These are phyloP conservation scores for Tenthredo scrophulariae DNA, from an alignment of 2,888 invertebrate genomes.

Conservation along the genomic window DNA sequence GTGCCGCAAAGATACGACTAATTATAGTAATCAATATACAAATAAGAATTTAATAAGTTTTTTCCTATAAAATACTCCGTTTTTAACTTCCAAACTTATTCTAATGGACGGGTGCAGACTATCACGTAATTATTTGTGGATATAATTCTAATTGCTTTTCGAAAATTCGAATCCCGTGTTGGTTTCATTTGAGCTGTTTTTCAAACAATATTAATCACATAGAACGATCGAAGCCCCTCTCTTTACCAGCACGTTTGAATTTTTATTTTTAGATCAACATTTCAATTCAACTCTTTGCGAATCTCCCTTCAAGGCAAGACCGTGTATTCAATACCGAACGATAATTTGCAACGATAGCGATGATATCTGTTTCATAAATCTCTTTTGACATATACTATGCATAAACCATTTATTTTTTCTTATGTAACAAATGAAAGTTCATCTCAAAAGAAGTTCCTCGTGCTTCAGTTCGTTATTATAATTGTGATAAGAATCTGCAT, in stretches of 20 bases:
- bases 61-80: conserved; percentile 16
- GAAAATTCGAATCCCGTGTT: neutral
- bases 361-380: neutral
- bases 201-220: neutral
- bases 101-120: neutral
- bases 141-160: neutral
- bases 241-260: neutral
- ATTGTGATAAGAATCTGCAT: neutral
- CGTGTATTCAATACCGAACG: neutral
- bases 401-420: neutral
- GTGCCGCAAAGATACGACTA: conserved; percentile 25
- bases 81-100: neutral
- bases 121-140: conserved; percentile 18
- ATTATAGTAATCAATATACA: conserved; percentile 44
- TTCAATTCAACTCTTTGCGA: neutral
- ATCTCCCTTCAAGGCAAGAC: neutral
- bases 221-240: neutral
- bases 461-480: neutral
- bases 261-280: neutral
- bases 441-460: neutral
- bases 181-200: neutral
- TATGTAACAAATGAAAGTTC: neutral
- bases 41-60: conserved; percentile 22
- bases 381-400: neutral
- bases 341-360: neutral